These are phyloP conservation scores for Dryas iulia DNA, from an alignment of 1,140 invertebrate genomes.

Conservation along the genomic window DNA sequence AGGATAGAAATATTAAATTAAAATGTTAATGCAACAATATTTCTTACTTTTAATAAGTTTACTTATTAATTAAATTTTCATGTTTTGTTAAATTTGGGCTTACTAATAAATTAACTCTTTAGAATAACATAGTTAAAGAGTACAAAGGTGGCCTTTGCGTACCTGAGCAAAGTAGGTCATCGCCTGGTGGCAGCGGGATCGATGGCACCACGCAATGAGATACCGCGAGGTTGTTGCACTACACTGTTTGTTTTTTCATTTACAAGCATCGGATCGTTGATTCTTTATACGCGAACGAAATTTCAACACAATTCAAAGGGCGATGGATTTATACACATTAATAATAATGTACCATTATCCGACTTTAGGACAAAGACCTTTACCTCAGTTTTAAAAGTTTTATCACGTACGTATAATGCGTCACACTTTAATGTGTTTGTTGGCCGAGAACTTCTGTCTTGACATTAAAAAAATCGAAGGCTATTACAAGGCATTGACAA, in stretches of 20 bases:
- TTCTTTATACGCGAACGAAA: conserved; percentile 25
- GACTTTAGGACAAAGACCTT: conserved; percentile 23
- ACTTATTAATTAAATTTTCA: no score
- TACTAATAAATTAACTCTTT: not conserved
- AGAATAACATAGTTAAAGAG: not conserved
- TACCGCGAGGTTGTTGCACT: conserved; percentile 33
- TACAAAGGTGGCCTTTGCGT: conserved; percentile 12
- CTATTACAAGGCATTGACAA: conserved; percentile 6
- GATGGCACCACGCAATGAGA: conserved; percentile 31
- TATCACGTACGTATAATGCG: conserved; percentile 22
- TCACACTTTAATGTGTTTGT: conserved; percentile 20
- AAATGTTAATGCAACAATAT: not conserved
- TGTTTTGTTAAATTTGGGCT: no score
- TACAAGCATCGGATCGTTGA: conserved; percentile 21
- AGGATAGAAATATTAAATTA: not conserved
- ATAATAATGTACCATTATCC: conserved; percentile 24
- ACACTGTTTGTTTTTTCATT: conserved; percentile 31
- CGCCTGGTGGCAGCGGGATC: conserved; percentile 29
- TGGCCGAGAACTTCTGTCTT: conserved; percentile 32
- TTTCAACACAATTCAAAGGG: conserved; percentile 20
- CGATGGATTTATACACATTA: conserved; percentile 3
- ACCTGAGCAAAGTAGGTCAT: conserved; percentile 29
- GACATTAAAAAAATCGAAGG: conserved; percentile 28
- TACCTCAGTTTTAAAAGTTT: conserved; percentile 13
- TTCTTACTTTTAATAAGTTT: not conserved